Base-by-base conservation (phyloP, 2,888 invertebrate genomes). In the Protophormia terraenovae region DNA sequence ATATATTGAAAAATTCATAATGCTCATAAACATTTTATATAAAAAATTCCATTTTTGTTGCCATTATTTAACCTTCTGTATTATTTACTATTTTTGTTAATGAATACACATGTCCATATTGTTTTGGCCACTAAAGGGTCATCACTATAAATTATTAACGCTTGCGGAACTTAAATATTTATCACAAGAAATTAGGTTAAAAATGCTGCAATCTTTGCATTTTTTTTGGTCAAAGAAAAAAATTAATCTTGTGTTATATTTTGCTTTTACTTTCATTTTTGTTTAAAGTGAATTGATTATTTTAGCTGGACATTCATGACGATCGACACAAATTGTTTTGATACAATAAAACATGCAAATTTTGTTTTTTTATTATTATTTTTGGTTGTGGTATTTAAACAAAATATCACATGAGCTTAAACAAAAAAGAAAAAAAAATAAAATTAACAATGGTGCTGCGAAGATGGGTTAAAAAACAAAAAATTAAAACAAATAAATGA, bases 341-440 rank as follows among this genome's bases (percentile, higher is more conserved):
- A 55, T 12, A 53, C 35, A 69, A 29, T 29, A 69, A 64, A 67
- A 69, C 67, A 67, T 77, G 67, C 60, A 80, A 80, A 80, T 84
- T 67, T 58, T 5, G 22, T 10, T 45, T 58, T 75, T n/a, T 41
- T 38, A 38, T 29, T 22, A 8, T 14, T 60, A 14, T 47, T 58
- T 4, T 64, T 64, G 10, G 10, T 58, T 29, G 12, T 38, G 14
- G 7, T 53, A 14, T 66, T 45, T 22, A 29, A 41, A 12, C 29
- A 29, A 82, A 66, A 73, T 41, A 72, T 76, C 73, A 72, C 66
- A 77, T 71, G 66, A 83, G 71, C 12, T 69, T 38, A 55, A n/a
- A n/a, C n/a, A n/a, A n/a, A n/a, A n/a, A n/a, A n/a, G n/a, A n/a
- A n/a, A n/a, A n/a, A 29, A 38, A 53, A 8, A 16, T 58, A 38